Evolutionary conservation across 1,140 invertebrate genomes (phyloP).

Genomic region (Leptestheria dahalacensis): DNA sequence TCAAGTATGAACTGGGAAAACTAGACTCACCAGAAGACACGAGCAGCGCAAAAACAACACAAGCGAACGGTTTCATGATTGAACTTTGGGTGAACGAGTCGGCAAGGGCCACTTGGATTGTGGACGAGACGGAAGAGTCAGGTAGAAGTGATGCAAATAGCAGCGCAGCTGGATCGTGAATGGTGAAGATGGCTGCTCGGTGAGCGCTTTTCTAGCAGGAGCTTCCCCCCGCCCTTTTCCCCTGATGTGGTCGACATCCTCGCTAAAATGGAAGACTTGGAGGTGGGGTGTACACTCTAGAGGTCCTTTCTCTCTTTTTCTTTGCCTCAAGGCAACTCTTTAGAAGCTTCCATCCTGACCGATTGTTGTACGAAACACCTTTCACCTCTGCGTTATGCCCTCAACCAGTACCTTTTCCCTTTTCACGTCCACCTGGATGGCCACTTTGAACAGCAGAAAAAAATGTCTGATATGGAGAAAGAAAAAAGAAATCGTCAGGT

Average conservation of each 20-base stretch:
- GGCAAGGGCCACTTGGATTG: background rate
- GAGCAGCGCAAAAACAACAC: background rate
- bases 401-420: background rate
- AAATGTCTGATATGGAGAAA: no score
- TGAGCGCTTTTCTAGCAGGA: background rate
- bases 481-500: no score
- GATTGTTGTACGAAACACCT: background rate
- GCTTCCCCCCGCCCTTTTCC: background rate
- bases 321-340: background rate
- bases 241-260: background rate
- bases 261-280: background rate
- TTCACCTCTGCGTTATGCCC: background rate
- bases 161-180: background rate
- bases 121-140: background rate
- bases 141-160: background rate
- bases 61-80: background rate
- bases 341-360: background rate
- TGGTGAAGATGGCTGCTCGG: background rate
- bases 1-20: background rate
- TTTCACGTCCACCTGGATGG: no score
- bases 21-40: slow-evolving; percentile 5
- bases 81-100: background rate
- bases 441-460: no score
- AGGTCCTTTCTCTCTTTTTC: background rate
- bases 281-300: no score